Percentiles rank a stretch among this genome's conserved stretches.
These are phyloP conservation scores for Microtus ochrogaster DNA, from an alignment of 2,113 vertebrate genomes.

Conservation along the genomic window DNA sequence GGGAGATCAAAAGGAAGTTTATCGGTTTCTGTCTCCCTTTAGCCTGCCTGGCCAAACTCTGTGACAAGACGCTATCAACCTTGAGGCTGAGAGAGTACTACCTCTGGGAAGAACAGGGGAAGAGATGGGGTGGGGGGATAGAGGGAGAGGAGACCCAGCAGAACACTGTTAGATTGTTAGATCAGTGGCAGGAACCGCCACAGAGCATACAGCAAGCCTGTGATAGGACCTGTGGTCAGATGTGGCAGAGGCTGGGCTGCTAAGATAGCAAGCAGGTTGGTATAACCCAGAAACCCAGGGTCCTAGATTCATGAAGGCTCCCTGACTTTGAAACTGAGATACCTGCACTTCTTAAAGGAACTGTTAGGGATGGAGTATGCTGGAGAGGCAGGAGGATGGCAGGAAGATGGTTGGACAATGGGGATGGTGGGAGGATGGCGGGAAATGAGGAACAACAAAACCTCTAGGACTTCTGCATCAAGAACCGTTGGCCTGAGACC, in stretches of 20 bases:
- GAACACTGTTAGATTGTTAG: background rate
- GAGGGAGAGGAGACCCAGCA: too few species aligned
- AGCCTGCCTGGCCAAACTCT: conserved; percentile 82
- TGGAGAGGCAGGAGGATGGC: background rate
- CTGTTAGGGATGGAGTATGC: conserved; percentile 70
- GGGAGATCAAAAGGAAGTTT: conserved; percentile 88
- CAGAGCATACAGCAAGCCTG: conserved; percentile 78
- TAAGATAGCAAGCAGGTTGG: conserved; percentile 21
- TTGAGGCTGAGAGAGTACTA: conserved; percentile 78
- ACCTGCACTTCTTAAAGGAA: conserved; percentile 82
- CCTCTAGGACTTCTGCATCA: background rate
- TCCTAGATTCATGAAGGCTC: conserved; percentile 67
- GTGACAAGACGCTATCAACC: conserved; percentile 82
- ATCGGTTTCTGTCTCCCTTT: conserved; percentile 88
- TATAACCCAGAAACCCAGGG: conserved; percentile 59
- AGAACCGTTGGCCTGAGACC: background rate
- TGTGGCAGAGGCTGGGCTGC: conserved; percentile 11
- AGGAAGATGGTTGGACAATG: background rate
- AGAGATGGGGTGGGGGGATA: conserved; percentile 6
- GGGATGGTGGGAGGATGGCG: rapidly evolving
- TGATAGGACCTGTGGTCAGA: conserved; percentile 38
- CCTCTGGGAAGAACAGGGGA: conserved; percentile 45
- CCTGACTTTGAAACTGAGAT: conserved; percentile 82
- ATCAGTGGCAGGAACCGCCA: conserved; percentile 73
- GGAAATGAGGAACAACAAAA: background rate